Evolutionary conservation across 2,113 vertebrate species (phyloP), one percentile per base, ranked within the genome.

Genomic region (Odocoileus hemionus): DNA sequence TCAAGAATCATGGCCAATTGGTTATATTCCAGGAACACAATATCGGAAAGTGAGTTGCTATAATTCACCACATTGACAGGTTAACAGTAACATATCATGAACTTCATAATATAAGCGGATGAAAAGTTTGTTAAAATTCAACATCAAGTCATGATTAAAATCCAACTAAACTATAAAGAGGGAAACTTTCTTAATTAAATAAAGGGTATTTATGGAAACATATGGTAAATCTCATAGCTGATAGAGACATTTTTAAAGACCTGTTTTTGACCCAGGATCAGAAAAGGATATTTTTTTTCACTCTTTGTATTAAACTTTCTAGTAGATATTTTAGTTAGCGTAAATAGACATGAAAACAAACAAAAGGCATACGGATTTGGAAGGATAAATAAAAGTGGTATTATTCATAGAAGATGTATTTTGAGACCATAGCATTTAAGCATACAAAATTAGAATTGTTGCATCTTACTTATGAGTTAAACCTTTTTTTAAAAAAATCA

Each of bases 61-160:
- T 86, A 57, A 80, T 61, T 60, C 52, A 74, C 5, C 54, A 87
- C 25, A 70, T 52, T 67, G 39, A 55, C 30, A 95, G 26, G 45
- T 94, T 64, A 55, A 80, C 33, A 45, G 50, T 58, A 58, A 92
- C 74, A 55, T 50, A 86, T 60, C 10, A 52, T 45, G 39, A 70
- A 33, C 30, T 8, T 94, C 25, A 60, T 43, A 89, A 47, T 54
- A 36, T 58, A 30, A 58, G 17, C 16, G 80, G 36, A 43, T 84
- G 47, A 74, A 50, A 90, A 95, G 9, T 76, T 84, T 90, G 30
- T 84, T 95, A 90, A 90, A 74, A 84, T 90, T 95, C 25, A 84
- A 19, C 33, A 95, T 76, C 30, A 13, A 50, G 26, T 58, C 61
- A 60, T 95, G 61, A 95, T 90, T 80, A 84, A 90, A 74, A 43